Evolutionary conservation across 2,888 invertebrate species (phyloP).

Genomic region (Chrysomela aeneicollis): DNA sequence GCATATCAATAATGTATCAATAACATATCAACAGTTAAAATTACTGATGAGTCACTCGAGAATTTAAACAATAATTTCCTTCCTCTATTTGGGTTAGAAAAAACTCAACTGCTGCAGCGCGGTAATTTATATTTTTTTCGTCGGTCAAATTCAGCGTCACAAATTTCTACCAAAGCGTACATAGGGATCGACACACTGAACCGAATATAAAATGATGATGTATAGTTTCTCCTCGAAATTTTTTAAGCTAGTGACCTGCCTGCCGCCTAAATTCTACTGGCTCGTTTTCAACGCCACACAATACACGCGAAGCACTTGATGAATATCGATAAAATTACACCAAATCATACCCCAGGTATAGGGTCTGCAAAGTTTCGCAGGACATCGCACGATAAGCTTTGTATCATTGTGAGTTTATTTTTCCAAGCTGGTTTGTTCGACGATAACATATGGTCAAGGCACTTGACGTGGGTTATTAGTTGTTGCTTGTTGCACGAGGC

Average conservation of each 20-base stretch:
- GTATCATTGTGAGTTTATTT: no score
- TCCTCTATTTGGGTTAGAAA: background rate
- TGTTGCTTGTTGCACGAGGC: no score
- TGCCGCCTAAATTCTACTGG: background rate
- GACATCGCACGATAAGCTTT: no score
- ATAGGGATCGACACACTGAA: no score
- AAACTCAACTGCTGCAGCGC: background rate
- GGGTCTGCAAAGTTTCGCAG: no score
- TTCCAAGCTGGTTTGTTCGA: no score
- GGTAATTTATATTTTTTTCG: background rate
- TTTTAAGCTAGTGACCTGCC: background rate
- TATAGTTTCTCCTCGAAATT: background rate
- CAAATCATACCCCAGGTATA: background rate
- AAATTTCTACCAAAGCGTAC: background rate
- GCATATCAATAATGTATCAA: background rate
- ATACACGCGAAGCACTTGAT: background rate
- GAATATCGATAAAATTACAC: background rate
- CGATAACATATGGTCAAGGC: no score
- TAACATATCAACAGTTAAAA: background rate
- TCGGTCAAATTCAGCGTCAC: background rate
- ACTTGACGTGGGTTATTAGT: no score
- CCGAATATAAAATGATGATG: background rate
- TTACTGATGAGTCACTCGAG: background rate
- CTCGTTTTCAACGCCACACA: background rate
- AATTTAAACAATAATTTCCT: background rate